A percentile compares a stretch with the other conserved stretches of the same genome.
Conservation (phyloP, 2,888 invertebrate species). For the Stenolophus ochropezus region DNA sequence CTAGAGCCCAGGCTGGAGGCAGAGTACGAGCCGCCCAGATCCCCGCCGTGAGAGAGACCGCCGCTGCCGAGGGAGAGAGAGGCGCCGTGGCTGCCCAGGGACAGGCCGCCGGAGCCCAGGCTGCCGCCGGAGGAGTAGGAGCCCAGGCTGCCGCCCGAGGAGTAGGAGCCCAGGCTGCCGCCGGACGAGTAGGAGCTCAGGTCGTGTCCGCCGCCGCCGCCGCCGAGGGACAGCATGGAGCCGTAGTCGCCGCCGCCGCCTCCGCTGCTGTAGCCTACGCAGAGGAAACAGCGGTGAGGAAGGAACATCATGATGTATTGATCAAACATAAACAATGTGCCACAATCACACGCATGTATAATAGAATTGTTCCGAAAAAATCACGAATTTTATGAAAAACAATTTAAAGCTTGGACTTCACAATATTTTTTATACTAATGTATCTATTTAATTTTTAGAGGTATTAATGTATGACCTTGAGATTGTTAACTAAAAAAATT, state of each 20-base stretch:
- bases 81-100: conserved; percentile 49
- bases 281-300: neutral
- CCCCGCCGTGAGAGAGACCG: conserved; percentile 31
- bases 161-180: conserved; percentile 4
- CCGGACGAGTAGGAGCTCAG: too few species aligned
- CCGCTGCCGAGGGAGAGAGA: conserved; percentile 50
- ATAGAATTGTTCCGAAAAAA: too few species aligned
- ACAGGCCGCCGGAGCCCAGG: conserved; percentile 48
- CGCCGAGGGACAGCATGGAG: conserved; percentile 40
- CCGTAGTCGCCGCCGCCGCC: conserved; percentile 42
- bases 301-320: neutral
- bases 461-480: too few species aligned
- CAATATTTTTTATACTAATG: too few species aligned
- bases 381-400: too few species aligned
- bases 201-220: conserved; percentile 4
- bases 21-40: neutral
- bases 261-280: conserved; percentile 30
- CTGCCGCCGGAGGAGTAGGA: conserved; percentile 2
- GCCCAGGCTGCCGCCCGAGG: conserved; percentile 5
- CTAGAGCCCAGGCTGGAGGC: neutral
- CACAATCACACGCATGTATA: too few species aligned
- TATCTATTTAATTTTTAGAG: too few species aligned
- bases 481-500: too few species aligned
- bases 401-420: too few species aligned
- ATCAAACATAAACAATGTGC: too few species aligned